Evolutionary conservation across 2,888 invertebrate species (phyloP).

Genomic region (Coleophora flavipennella): DNA sequence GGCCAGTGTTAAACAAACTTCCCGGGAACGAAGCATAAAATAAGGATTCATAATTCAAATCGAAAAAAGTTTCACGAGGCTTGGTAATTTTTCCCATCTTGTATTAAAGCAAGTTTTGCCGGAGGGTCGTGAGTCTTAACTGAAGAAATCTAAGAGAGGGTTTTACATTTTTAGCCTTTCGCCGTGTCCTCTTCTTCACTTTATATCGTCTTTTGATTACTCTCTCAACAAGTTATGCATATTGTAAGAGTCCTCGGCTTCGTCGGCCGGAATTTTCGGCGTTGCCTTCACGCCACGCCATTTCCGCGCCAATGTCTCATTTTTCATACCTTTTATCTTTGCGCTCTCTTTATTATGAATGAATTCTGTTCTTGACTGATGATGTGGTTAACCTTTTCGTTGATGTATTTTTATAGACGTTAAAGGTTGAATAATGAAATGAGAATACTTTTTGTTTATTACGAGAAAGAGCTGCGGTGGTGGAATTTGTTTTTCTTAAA

Average conservation of each 20-base stretch:
- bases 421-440: constrained; percentile 1
- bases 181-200: constrained; percentile 65
- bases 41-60: constrained; percentile 73
- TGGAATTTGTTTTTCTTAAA: constrained; percentile 32
- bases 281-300: constrained; percentile 43
- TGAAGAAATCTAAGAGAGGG: constrained; percentile 64
- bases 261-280: constrained; percentile 44
- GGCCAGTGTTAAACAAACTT: constrained; percentile 62
- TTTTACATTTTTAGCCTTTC: constrained; percentile 71
- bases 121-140: constrained; percentile 57
- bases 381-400: constrained; percentile 30
- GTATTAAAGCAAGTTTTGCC: constrained; percentile 62
- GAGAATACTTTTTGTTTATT: no score
- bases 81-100: constrained; percentile 71
- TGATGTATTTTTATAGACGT: constrained; percentile 9
- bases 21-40: constrained; percentile 58
- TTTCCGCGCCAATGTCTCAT: constrained; percentile 49
- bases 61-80: constrained; percentile 65
- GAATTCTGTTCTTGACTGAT: constrained; percentile 44
- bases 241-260: constrained; percentile 58
- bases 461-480: not conserved
- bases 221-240: constrained; percentile 72
- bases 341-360: constrained; percentile 47
- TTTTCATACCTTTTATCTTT: constrained; percentile 53
- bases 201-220: constrained; percentile 73